Base-by-base conservation (phyloP, 2,113 vertebrate genomes). In the Limnothrissa miodon region DNA sequence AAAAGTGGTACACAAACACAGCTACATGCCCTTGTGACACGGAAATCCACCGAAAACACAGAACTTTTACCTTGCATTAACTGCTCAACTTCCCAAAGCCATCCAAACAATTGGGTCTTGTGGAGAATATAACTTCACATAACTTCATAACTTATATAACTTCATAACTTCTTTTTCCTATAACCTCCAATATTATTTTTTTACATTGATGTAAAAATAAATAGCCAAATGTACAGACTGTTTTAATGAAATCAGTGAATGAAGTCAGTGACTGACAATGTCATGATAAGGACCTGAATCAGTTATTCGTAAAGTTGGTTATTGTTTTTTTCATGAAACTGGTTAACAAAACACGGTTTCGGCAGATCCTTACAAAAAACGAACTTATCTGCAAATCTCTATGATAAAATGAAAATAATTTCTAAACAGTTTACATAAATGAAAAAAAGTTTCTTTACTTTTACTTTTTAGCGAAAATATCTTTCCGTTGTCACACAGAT, bases 1-100 rank as follows among this genome's bases (percentile, higher is more conserved):
- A 88, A 87, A 87, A 91, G 90, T 90, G 89, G 90, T 82, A 82
- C 83, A 89, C 39, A 87, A 80, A 82, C 42, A 59, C 56, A 80
- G 46, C 80, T 33, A 79, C 23, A 80, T 84, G 83, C 48, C 56
- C 70, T 80, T 56, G 45, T 82, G 62, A 74, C 29, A 74, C 17
- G 4, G 21, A 36, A 74, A 74, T 17, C 33, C 66, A 74, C 29
- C 66, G 17, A 39, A 74, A 74, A 74, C 11, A 74, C 3, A 36
- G 13, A 74, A 15, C 15, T 4, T 4, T 33, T 70, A 70, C 10
- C 5, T 11, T 70, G 10, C 62, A 70, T 70, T 1, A 70, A 70
- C 25, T 36, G 66, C 11, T 10, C 29, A 17, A 36, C 66, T 36
- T 74, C 36, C 36, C 10, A 36, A 74, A 74, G 15, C 66, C 66